phyloP scores from a whole-genome alignment of 2,888 invertebrate species.

The Lypha dubia region DNA sequence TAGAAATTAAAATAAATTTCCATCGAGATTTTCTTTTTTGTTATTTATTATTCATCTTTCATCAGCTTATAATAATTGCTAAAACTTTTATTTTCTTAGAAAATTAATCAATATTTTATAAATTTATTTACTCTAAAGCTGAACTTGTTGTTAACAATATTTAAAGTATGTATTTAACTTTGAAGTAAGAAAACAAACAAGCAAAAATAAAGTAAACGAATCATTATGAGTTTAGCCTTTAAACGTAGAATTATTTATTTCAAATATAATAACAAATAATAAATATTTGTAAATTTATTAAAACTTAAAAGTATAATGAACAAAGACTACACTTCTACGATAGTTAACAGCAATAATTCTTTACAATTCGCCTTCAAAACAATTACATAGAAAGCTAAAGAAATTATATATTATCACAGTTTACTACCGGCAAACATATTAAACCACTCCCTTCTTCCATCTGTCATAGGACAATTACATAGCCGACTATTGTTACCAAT shows the following conservation, averaged over 20 bases:
- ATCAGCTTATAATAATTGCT: too few species aligned
- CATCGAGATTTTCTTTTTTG: too few species aligned
- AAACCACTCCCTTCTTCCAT: too few species aligned
- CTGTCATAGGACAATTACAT: too few species aligned
- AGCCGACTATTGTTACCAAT: too few species aligned
- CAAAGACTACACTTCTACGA: not conserved
- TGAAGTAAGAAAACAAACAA: conserved; percentile 20
- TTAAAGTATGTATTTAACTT: conserved; percentile 40
- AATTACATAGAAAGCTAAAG: too few species aligned
- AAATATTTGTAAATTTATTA: conserved; percentile 31
- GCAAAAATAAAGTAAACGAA: conserved; percentile 16
- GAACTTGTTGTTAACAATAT: conserved; percentile 1
- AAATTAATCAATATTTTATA: not conserved
- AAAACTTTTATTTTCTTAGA: not conserved
- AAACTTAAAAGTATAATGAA: not conserved
- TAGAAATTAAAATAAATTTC: too few species aligned
- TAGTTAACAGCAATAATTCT: not conserved
- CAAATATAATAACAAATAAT: conserved; percentile 20
- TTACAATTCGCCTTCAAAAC: too few species aligned
- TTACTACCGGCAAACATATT: too few species aligned
- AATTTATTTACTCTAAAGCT: not conserved
- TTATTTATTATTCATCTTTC: too few species aligned
- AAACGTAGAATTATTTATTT: conserved; percentile 19
- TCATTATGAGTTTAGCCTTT: conserved; percentile 28
- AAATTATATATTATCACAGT: too few species aligned